Conservation (phyloP, 2,888 invertebrate genomes). For the Lysandra coridon region DNA sequence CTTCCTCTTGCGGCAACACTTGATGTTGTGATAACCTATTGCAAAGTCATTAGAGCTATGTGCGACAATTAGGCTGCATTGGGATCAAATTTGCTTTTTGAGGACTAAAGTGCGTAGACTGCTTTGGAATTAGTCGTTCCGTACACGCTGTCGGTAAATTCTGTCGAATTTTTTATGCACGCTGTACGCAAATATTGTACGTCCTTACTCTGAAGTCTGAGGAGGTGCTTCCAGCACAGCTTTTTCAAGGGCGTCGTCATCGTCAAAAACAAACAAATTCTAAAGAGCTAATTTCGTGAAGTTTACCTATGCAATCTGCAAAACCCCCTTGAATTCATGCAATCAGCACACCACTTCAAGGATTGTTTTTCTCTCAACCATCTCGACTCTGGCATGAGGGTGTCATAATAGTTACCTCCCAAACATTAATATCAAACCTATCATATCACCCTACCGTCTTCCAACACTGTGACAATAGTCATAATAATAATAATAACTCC, state of each 20-base stretch:
- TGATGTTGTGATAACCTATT: conserved; percentile 20
- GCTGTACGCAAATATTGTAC: no score
- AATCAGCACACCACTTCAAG: background rate
- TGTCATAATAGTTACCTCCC: background rate
- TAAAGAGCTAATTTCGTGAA: no score
- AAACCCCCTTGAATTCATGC: no score
- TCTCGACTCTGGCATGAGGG: background rate
- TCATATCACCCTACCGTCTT: background rate
- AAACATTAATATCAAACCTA: background rate
- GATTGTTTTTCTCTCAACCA: background rate
- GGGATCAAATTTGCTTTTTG: background rate
- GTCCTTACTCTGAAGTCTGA: no score
- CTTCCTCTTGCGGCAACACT: background rate
- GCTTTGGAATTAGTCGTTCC: no score
- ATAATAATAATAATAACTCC: background rate
- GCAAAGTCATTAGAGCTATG: conserved; percentile 21
- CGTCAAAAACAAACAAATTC: no score
- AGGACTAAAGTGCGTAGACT: background rate
- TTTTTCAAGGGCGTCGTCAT: no score
- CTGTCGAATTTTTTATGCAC: no score
- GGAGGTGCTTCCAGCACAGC: no score
- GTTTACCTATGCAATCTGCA: no score
- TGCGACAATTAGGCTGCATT: background rate
- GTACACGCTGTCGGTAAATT: no score
- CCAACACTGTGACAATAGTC: background rate